phyloP scores from a whole-genome alignment of 2,797 vertebrate species.

The Pseudomugil tenellus region DNA sequence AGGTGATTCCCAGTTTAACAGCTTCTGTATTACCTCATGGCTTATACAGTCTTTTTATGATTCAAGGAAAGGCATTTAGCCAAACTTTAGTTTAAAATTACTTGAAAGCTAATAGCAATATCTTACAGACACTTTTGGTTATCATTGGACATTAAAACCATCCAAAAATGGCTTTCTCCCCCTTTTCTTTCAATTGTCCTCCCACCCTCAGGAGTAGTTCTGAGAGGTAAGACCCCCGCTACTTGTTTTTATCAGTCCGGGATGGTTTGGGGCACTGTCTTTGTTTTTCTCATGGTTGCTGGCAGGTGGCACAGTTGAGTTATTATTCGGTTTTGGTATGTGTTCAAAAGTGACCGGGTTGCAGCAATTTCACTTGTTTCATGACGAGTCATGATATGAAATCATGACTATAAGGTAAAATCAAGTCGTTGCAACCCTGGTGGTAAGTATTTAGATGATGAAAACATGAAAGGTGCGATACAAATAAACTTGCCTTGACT shows the following conservation, averaged over 20 bases:
- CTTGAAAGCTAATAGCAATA: background rate
- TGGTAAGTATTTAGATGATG: too few species aligned
- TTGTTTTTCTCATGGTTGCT: slow-evolving; percentile 16
- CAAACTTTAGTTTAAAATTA: background rate
- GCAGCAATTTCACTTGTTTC: background rate
- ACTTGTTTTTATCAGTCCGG: slow-evolving; percentile 20
- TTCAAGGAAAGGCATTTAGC: background rate
- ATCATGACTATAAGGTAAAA: background rate
- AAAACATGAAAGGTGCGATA: too few species aligned
- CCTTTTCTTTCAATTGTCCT: slow-evolving; percentile 48
- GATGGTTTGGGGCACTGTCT: slow-evolving; percentile 20
- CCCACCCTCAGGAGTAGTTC: slow-evolving; percentile 69
- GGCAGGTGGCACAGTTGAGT: slow-evolving; percentile 11
- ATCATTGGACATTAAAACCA: slow-evolving; percentile 17
- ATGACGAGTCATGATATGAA: background rate
- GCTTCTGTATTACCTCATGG: background rate
- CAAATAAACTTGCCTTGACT: too few species aligned
- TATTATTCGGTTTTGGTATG: background rate
- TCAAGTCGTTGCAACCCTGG: too few species aligned
- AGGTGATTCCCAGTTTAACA: background rate
- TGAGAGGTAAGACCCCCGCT: slow-evolving; percentile 76
- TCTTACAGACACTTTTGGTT: background rate
- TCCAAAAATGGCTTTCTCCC: slow-evolving; percentile 40
- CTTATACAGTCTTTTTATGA: background rate
- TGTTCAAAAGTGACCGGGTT: background rate